Evolutionary conservation across 2,113 vertebrate species (phyloP).

Genomic region (Rafetus swinhoei): DNA sequence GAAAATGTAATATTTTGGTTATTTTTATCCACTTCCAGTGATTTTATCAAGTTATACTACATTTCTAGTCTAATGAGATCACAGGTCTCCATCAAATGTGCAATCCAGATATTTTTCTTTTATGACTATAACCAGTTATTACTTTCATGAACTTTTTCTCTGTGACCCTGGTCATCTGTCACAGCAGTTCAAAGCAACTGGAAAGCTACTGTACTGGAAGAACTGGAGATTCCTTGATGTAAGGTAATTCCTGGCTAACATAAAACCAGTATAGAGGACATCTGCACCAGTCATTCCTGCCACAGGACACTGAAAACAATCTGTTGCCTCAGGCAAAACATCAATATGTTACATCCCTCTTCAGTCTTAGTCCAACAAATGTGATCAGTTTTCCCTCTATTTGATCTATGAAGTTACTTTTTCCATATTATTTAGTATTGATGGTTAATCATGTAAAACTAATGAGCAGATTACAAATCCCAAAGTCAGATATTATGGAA

Average conservation of each 20-base stretch:
- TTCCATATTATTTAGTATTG: neutral
- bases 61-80: constrained; percentile 18
- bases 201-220: constrained; percentile 3
- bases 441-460: neutral
- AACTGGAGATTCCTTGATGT: neutral
- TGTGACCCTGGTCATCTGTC: neutral
- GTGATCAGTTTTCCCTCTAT: neutral
- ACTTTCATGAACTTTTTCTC: neutral
- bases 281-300: constrained; percentile 1
- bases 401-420: neutral
- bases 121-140: constrained; percentile 1
- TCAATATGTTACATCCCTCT: too few relatives aligned
- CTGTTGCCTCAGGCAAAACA: too few relatives aligned
- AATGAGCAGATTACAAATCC: neutral
- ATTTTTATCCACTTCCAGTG: neutral
- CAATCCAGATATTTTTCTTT: neutral
- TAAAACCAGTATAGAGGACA: neutral
- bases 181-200: neutral
- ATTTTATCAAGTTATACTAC: constrained; percentile 17
- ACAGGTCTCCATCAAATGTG: neutral
- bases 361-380: too few relatives aligned
- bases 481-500: too few relatives aligned
- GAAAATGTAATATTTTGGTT: neutral
- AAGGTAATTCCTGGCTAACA: neutral
- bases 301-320: neutral